Base-by-base conservation (phyloP, 2,888 invertebrate species). In the Diarsia rubi region DNA sequence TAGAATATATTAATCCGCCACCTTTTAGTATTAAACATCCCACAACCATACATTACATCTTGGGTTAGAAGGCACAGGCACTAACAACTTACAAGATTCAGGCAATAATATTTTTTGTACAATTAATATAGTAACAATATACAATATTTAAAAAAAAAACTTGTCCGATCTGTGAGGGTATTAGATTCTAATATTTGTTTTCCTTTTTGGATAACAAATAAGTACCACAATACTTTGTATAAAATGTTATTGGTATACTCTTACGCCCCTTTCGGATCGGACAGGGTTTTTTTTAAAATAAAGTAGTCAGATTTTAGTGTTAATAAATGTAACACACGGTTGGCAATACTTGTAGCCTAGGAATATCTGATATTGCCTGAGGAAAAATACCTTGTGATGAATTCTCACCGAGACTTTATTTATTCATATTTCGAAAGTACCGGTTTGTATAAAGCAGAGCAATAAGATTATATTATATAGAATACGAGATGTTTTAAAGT, bases 401-500 rank as follows among this genome's bases (percentile, higher is more conserved):
- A 59, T 59, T 57, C 27, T 57, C 16, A 59, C 19, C 31, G 9
- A 24, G 14, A 54, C 5, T 24, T 24, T 54, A 24, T 54, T 54
- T 54, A 24, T 14, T 21, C 5, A 14, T 54, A 24, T 54, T 54
- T 57, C 2, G 16, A 27, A 57, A 27, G 27, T 57, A 9, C 57
- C 19, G 57, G 57, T 27, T 57, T 19, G 57, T 21, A 21, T n/a
- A 69, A 37, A 37, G 54, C 24, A 16, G 27, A 60, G 31, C 21
- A 24, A 68, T 71, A 54, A 44, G 19, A 19, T 52, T 73, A 45
- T 73, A 45, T 52, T 52, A 45, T 27, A 47, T 64, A 12, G 44
- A 59, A n/a, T 47, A 62, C n/a, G 6, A 78, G 54, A 31, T 31
- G 19, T 14, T 62, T 78, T 64, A 78, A 59, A 78, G 91, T 90